Base-by-base conservation (phyloP, 64 coral and sea anemone genomes). In the Stichodactyla helianthus region DNA sequence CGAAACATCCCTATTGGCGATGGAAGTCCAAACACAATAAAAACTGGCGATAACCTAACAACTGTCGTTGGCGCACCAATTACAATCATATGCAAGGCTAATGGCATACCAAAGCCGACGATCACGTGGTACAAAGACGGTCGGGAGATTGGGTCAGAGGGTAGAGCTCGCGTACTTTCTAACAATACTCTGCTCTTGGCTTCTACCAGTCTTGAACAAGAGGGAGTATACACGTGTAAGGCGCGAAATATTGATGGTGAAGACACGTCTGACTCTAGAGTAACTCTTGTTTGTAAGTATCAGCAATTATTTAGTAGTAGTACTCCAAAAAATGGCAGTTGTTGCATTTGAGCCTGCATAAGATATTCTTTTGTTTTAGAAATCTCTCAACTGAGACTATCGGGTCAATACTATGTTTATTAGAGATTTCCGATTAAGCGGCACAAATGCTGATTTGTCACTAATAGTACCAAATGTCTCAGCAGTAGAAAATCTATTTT, bases 91-190 rank as follows among this genome's bases (percentile, higher is more conserved):
- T 92, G 90, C 77, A 59, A 76, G 13, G 65, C 90, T 19, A 52
- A 55, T 63, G 90, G 90, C 4, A 55, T 76, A 55, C 90, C 90
- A 20, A 76, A 13, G 22, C 90, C 85, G 50, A 58, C 77, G 25
- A 58, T 92, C 51, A 82, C 78, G 15, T 92, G 90, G 90, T 86
- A 20, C 27, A 92, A 87, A 87, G 85, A 92, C 50, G 90, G 90
- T 25, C 44, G 51, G 31, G 76, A 79, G 54, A 61, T 91, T 44
- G 53, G 52, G 65, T 11, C 61, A 16, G 85, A 51, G 51, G 60
- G 23, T 53, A 13, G 77, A 31, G 79, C 53, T 50, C 50, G 15
- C 8, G 53, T 87, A 23, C 59, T 86, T 81, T 10, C 86, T 6
- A 64, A 87, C 7, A 84, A 84, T 20, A 79, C 90, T 7, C 54